phyloP scores from a whole-genome alignment of 2,888 invertebrate genomes.

The Mamestra brassicae region DNA sequence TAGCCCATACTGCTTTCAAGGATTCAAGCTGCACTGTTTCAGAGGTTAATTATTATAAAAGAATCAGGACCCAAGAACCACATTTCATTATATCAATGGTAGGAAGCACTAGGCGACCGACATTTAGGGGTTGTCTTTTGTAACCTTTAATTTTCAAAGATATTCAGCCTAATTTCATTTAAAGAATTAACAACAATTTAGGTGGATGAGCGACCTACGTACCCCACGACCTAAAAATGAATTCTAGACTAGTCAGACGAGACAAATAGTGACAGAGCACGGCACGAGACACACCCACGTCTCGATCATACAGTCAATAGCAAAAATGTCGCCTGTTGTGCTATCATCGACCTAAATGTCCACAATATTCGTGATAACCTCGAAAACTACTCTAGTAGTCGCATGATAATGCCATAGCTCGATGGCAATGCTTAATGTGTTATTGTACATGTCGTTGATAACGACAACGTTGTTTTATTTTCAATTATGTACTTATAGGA shows the following conservation, averaged over 20 bases:
- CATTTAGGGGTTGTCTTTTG: too few relatives aligned
- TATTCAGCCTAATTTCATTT: too few relatives aligned
- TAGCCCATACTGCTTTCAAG: not conserved
- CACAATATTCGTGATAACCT: slow-evolving; percentile 58
- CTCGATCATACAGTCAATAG: slow-evolving; percentile 61
- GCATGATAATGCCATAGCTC: slow-evolving; percentile 42
- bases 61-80: not conserved
- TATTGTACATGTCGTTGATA: slow-evolving; percentile 11
- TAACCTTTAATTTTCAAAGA: too few relatives aligned
- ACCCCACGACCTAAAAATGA: slow-evolving; percentile 24
- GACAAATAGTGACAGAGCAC: slow-evolving; percentile 66
- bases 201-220: not conserved
- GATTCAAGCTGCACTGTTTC: not conserved
- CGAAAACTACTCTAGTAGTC: slow-evolving; percentile 48
- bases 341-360: slow-evolving; percentile 59
- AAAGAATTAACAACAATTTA: not conserved
- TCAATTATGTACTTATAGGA: not conserved
- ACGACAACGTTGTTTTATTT: not conserved
- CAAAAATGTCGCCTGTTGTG: slow-evolving; percentile 63
- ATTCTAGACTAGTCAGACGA: slow-evolving; percentile 59
- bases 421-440: slow-evolving; percentile 21
- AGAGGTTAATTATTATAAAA: not conserved
- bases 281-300: slow-evolving; percentile 69
- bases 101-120: not conserved
- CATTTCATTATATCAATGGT: not conserved